These are phyloP conservation scores for Coptodon rendalli DNA, from an alignment of 2,113 vertebrate species.

Conservation along the genomic window DNA sequence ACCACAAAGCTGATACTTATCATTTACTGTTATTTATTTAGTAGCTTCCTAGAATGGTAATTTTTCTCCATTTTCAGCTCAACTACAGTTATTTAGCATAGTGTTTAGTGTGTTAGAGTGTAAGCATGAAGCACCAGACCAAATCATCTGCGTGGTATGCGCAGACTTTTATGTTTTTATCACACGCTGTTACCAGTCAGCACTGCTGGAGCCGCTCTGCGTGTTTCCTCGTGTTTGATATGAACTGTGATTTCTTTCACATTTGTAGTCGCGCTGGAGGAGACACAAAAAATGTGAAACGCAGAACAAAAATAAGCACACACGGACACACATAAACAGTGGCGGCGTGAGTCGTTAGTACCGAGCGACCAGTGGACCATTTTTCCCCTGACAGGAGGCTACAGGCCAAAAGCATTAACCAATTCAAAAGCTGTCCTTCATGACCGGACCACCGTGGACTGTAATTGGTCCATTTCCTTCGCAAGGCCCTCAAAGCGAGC, in stretches of 20 bases:
- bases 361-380: neutral
- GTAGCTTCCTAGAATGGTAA: neutral
- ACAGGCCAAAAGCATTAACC: neutral
- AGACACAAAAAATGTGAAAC: neutral
- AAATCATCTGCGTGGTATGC: neutral
- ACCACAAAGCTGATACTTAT: neutral
- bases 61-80: neutral
- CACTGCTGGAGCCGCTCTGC: neutral
- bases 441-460: neutral
- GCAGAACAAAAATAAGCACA: neutral
- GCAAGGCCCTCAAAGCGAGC: neutral
- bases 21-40: neutral
- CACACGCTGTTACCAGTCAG: neutral
- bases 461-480: slow-evolving; percentile 14
- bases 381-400: neutral
- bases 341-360: neutral
- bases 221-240: neutral
- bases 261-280: neutral
- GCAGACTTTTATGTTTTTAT: neutral
- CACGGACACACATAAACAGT: neutral
- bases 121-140: neutral
- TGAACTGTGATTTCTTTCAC: neutral
- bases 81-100: neutral
- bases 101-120: neutral
- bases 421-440: neutral